phyloP scores from a whole-genome alignment of 2,888 invertebrate species.

The Drosophila subquinaria region DNA sequence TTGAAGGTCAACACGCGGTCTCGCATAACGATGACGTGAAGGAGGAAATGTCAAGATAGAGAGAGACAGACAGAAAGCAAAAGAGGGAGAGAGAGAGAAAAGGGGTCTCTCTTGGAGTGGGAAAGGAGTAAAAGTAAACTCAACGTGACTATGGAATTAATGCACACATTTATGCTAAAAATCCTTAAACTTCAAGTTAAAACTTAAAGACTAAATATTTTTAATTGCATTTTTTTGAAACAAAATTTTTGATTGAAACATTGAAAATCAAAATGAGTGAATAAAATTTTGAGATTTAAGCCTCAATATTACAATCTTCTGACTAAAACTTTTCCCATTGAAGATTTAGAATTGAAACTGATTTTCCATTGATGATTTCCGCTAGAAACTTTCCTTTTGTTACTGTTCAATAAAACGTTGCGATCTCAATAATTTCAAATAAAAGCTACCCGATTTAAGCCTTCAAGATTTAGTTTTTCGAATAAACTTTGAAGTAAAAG shows the following conservation, averaged over 20 bases:
- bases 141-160: not conserved
- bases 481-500: too few relatives aligned
- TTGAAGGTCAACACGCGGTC: conserved; percentile 64
- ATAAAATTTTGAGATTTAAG: too few relatives aligned
- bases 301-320: too few relatives aligned
- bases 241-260: not conserved
- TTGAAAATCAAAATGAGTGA: not conserved
- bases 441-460: too few relatives aligned
- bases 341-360: too few relatives aligned
- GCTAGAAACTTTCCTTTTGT: too few relatives aligned
- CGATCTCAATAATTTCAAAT: too few relatives aligned
- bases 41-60: conserved; percentile 54
- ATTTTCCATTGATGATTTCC: too few relatives aligned
- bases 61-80: not conserved
- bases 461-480: too few relatives aligned
- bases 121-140: not conserved
- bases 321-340: too few relatives aligned
- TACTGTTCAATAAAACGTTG: too few relatives aligned
- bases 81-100: not conserved
- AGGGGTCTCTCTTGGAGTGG: not conserved
- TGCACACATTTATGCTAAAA: not conserved
- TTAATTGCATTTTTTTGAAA: not conserved
- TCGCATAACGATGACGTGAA: conserved; percentile 31
- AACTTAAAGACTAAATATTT: not conserved
- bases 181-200: not conserved